Evolutionary conservation across 2,113 vertebrate species (phyloP).

Genomic region (Protobothrops mucrosquamatus): DNA sequence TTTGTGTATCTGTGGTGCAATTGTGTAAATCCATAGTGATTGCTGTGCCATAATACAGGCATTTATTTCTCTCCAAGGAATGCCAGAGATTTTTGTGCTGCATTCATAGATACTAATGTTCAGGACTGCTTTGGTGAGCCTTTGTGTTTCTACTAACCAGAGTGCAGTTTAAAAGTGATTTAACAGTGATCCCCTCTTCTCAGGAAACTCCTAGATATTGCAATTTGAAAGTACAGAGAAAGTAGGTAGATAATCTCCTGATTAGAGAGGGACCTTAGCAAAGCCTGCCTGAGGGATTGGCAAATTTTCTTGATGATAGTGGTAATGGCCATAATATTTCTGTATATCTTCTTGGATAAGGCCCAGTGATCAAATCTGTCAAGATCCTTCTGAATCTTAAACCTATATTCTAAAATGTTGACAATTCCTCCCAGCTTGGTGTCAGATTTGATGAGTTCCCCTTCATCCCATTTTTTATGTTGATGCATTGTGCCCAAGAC

Average conservation of each 20-base stretch:
- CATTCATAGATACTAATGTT: conserved; percentile 3
- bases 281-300: not conserved
- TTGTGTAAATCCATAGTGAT: too few relatives aligned
- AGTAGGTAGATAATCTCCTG: not conserved
- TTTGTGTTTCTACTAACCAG: not conserved
- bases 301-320: not conserved
- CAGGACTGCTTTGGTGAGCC: not conserved
- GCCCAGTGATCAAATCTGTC: not conserved
- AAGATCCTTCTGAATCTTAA: not conserved
- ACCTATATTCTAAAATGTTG: not conserved
- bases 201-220: not conserved
- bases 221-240: too few relatives aligned
- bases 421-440: not conserved
- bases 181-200: not conserved
- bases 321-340: not conserved
- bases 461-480: not conserved
- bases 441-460: not conserved
- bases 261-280: not conserved
- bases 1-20: conserved; percentile 13
- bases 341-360: not conserved
- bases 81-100: conserved; percentile 5
- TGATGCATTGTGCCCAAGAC: not conserved
- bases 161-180: not conserved
- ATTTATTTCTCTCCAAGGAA: conserved; percentile 13
- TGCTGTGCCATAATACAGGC: conserved; percentile 3